Conservation (phyloP, 2,113 vertebrate species). For the Muntiacus reevesi region DNA sequence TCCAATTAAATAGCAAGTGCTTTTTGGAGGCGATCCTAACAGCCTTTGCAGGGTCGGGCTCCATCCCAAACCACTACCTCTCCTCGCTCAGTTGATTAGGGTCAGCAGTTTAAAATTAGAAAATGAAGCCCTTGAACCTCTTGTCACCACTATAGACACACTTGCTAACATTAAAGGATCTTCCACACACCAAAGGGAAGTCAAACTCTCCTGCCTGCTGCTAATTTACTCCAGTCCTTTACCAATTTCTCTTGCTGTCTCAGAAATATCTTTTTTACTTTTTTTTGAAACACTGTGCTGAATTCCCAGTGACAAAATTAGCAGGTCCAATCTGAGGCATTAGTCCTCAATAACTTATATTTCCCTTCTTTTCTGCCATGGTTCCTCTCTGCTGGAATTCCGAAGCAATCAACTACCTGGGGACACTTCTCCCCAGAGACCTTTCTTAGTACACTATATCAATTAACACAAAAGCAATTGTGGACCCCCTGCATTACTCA, state of each 20-base stretch:
- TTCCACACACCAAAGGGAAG: constrained; percentile 54
- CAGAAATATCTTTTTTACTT: constrained; percentile 41
- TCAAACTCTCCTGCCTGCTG: constrained; percentile 36
- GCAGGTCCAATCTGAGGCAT: constrained; percentile 60
- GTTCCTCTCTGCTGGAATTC: constrained; percentile 80
- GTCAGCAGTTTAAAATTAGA: constrained; percentile 68
- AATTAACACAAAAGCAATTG: constrained; percentile 82
- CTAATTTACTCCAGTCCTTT: constrained; percentile 53
- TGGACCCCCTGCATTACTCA: constrained; percentile 78
- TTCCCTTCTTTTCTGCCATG: constrained; percentile 73
- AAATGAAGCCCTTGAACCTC: constrained; percentile 44
- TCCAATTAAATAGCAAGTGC: constrained; percentile 56
- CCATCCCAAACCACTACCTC: background rate
- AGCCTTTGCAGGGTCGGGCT: background rate
- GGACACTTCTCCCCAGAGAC: constrained; percentile 78
- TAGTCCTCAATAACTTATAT: constrained; percentile 69
- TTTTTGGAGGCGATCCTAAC: constrained; percentile 12
- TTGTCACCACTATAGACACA: constrained; percentile 38
- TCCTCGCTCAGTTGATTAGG: constrained; percentile 51
- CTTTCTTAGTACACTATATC: constrained; percentile 73
- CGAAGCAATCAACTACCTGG: constrained; percentile 81
- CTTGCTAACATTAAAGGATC: constrained; percentile 58
- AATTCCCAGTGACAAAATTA: constrained; percentile 72
- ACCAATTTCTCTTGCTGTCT: constrained; percentile 13
- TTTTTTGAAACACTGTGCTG: constrained; percentile 41